Percentiles rank a stretch among this genome's conserved stretches.
Evolutionary conservation across 2,113 vertebrate species (phyloP).

Genomic region (Sapajus apella): DNA sequence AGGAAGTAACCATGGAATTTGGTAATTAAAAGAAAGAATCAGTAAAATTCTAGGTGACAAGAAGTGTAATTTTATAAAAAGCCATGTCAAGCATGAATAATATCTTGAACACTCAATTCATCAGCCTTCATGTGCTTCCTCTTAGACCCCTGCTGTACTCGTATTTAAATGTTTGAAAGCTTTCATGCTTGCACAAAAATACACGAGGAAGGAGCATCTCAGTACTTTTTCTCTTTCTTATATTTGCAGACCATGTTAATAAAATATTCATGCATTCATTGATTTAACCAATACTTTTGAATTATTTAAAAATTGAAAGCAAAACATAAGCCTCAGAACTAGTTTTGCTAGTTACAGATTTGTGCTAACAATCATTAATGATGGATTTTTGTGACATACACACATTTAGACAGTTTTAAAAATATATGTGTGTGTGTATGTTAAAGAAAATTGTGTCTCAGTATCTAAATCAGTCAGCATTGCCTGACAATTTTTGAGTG

Average conservation of each 20-base stretch:
- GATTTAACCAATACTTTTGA: slow-evolving; percentile 34
- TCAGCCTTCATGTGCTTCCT: slow-evolving; percentile 54
- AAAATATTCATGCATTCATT: not conserved
- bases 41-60: slow-evolving; percentile 64
- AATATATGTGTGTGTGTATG: not conserved
- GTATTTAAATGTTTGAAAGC: slow-evolving; percentile 49
- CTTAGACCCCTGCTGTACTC: slow-evolving; percentile 45
- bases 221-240: not conserved
- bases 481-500: slow-evolving; percentile 43
- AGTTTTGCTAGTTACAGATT: not conserved
- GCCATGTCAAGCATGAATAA: slow-evolving; percentile 74
- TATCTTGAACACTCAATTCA: slow-evolving; percentile 70
- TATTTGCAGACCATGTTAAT: not conserved
- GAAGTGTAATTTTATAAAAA: slow-evolving; percentile 72
- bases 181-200: slow-evolving; percentile 35
- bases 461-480: slow-evolving; percentile 20
- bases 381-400: not conserved
- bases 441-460: slow-evolving; percentile 35
- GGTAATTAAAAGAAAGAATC: slow-evolving; percentile 72
- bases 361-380: not conserved
- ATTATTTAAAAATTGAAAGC: slow-evolving; percentile 35
- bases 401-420: not conserved
- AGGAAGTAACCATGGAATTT: slow-evolving; percentile 80
- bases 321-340: not conserved
- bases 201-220: not conserved